Evolutionary conservation across 1,140 invertebrate genomes (phyloP), one percentile per base, ranked within the genome.

Genomic region (Ladona fulva): DNA sequence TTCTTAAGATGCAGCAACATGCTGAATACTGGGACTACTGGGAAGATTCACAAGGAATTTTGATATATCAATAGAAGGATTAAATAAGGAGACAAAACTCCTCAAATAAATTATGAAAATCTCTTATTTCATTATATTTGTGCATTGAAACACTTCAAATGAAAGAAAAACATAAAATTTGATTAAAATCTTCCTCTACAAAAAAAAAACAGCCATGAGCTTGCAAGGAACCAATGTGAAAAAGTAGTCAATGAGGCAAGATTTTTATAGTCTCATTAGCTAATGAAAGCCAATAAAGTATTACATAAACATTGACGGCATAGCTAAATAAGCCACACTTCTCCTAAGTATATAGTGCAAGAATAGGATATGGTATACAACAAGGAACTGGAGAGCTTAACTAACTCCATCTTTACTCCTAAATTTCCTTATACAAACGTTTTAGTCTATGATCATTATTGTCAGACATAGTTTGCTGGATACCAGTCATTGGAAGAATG

Each of bases 391-490:
- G 16, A 66, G 52, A 66, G 12, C 52, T 66, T 19, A 3, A 66
- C 12, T 6, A 37, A 37, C 52, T 66, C n/a, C 14, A 66, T 16
- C 12, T 22, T 19, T 22, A 66, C 52, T 66, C 52, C 52, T 66
- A 66, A 66, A 66, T 66, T 66, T 66, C 52, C 12, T 37, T 37
- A 6, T 66, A 66, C 52, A 12, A 66, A 19, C 5, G n/a, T 22
- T 66, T 66, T 66, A 66, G 52, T 66, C 52, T 66, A 66, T 22
- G n/a, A 66, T 22, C 52, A 66, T 66, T 66, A 66, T 66, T 66
- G 52, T 66, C 52, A 66, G n/a, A 22, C n/a, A 66, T 22, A 66
- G 3, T 22, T 19, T 12, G n/a, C 52, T 22, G n/a, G 52, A 66
- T 66, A 22, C 52, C 52, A 66, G 52, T 19, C 14, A 66, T 66